Base-by-base conservation (phyloP, 2,797 vertebrate genomes). In the Hoplostethus atlanticus region DNA sequence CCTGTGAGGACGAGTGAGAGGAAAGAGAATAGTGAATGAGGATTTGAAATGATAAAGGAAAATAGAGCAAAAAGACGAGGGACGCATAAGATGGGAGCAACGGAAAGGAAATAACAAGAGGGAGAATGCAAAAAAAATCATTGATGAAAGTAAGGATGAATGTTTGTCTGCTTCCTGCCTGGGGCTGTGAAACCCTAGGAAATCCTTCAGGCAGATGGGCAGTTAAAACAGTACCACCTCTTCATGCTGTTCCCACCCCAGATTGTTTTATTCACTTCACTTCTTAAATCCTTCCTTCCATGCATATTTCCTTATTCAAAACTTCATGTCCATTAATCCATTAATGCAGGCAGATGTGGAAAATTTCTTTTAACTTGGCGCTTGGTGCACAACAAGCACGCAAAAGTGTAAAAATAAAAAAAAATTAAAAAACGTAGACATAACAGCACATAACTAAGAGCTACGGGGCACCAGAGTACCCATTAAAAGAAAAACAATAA, bases 1-100 rank as follows among this genome's bases (percentile, higher is more conserved):
- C 36, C 53, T 54, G 28, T 31, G 67, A 76, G 67, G 52, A 50
- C 52, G 56, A 63, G 47, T 0, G 8, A 66, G 52, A 54, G 36
- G 60, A 87, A 82, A 88, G 68, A 52, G 80, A 90, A 88, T 84
- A 64, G 52, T 58, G 57, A 76, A 81, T 79, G 79, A 84, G 71
- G 68, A 66, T 64, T 55, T 70, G 55, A 76, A 70, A 71, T 59
- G 50, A 70, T 63, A 34, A 71, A 57, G 56, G 47, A 79, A 82
- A 85, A 63, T 64, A 57, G 73, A 79, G 74, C 62, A 79, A 86
- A 83, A 79, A 71, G 34, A 75, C 51, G 65, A 79, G 48, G 77
- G 67, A 60, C 63, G 48, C 59, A 79, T 69, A 25, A 73, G 60
- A 71, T 40, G 59, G 72, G 79, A 64, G 75, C 46, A 78, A 76